Evolutionary conservation across 2,888 invertebrate genomes (phyloP), one percentile per base, ranked within the genome.

Genomic region (Pterostichus madidus): DNA sequence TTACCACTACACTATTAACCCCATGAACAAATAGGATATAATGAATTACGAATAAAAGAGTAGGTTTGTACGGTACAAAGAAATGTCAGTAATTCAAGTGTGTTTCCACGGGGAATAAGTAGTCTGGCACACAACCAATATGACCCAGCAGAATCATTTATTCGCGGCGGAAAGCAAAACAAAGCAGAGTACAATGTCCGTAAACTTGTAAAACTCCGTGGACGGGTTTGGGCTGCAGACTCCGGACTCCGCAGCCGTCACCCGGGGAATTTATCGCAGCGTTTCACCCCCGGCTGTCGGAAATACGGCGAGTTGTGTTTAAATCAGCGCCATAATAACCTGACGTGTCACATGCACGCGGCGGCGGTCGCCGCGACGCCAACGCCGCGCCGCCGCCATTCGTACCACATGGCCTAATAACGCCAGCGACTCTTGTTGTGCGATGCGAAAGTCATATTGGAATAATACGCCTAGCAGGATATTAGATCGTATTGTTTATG

Each of bases 261-360:
- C 53, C 31, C 31, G 6, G 80, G 17, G 53, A 80, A 80, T 80
- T 80, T 80, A 80, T 80, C 44, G 80, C 11, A 11, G 44, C 56
- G 80, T 80, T 56, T 73, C 71, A 56, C 73, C 59, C 59, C 39
- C 35, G 71, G 15, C 53, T 59, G 80, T 68, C 80, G 80, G 68
- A 71, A 71, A 80, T 80, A 80, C 73, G 71, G 53, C 46, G 80
- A 71, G 71, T 73, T 80, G 84, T 86, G 86, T 85, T 86, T 87
- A 87, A 87, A 87, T 87, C 86, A 87, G 85, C 83, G 85, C 85
- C 86, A 86, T 86, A 87, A 87, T 87, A 87, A 87, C 86, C 85
- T 86, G 80, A 85, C 86, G 85, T 87, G 87, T 87, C 87, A 86
- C 83, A 84, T 84, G 84, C 87, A 86, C 85, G 84, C 85, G 84